Evolutionary conservation across 2,888 invertebrate genomes (phyloP).

Genomic region (Conus canariensis): DNA sequence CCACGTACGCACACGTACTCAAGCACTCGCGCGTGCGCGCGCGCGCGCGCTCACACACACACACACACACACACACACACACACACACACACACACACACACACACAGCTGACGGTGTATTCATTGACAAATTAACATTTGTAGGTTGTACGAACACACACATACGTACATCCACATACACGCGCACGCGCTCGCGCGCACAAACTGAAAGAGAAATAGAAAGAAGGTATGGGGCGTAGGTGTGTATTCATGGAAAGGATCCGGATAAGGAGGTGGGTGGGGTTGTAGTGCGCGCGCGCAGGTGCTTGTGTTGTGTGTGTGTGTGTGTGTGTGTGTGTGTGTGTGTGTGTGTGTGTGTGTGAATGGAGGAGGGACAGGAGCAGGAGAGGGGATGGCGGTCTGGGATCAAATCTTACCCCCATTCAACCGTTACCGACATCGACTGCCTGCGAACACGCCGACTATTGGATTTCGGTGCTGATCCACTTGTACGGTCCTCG

Average conservation of each 20-base stretch:
- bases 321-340: not conserved
- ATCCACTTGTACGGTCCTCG: too few species aligned
- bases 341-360: slow-evolving; percentile 11
- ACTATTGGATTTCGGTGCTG: too few species aligned
- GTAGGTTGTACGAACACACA: not conserved
- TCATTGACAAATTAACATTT: not conserved
- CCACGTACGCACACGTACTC: not conserved
- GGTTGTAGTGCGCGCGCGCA: not conserved
- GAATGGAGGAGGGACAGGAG: not conserved
- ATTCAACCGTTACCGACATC: too few species aligned
- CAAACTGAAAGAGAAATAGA: not conserved
- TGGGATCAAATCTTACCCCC: too few species aligned
- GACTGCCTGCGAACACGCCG: too few species aligned
- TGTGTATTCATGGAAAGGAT: not conserved
- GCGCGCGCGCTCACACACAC: not conserved
- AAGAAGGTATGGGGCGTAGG: not conserved
- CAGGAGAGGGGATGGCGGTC: too few species aligned
- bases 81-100: not conserved
- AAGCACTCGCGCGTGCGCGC: not conserved
- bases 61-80: not conserved
- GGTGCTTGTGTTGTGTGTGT: not conserved
- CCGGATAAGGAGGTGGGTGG: not conserved
- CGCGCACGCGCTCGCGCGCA: not conserved
- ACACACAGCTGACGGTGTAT: not conserved
- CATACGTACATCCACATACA: not conserved